Percentiles rank a stretch among this genome's conserved stretches.
phyloP scores from a whole-genome alignment of 2,797 vertebrate species.

The Nyctalus aviator region DNA sequence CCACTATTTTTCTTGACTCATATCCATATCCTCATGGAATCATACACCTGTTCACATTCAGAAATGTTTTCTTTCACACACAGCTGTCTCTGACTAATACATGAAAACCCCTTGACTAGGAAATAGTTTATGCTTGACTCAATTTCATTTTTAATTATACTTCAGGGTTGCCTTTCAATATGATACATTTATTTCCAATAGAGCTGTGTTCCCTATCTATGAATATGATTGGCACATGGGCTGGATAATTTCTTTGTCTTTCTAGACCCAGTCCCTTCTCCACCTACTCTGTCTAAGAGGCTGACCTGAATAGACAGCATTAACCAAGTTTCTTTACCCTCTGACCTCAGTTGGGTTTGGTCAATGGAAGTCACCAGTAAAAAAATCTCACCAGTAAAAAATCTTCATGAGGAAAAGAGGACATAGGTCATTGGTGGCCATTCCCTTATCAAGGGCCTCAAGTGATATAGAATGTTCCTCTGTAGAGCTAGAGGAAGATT shows the following conservation, averaged over 20 bases:
- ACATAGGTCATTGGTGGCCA: neutral
- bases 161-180: neutral
- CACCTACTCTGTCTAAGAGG: neutral
- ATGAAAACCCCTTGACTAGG: neutral
- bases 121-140: slow-evolving; percentile 54
- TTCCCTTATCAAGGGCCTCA: neutral
- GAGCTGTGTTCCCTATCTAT: neutral
- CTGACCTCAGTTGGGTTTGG: neutral
- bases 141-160: slow-evolving; percentile 45
- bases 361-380: neutral
- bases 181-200: neutral
- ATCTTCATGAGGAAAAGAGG: neutral
- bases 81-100: slow-evolving; percentile 63
- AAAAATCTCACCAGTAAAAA: neutral
- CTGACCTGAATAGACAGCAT: neutral
- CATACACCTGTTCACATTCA: neutral
- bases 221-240: neutral
- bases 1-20: slow-evolving; percentile 32
- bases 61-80: slow-evolving; percentile 10
- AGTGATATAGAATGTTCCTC: neutral
- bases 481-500: neutral
- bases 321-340: neutral
- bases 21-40: slow-evolving; percentile 23
- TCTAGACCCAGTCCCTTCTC: neutral
- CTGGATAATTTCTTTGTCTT: neutral